Percentiles rank a stretch among this genome's conserved stretches.
phyloP scores from a whole-genome alignment of 2,113 vertebrate species.

The Periophthalmodon schlosseri region DNA sequence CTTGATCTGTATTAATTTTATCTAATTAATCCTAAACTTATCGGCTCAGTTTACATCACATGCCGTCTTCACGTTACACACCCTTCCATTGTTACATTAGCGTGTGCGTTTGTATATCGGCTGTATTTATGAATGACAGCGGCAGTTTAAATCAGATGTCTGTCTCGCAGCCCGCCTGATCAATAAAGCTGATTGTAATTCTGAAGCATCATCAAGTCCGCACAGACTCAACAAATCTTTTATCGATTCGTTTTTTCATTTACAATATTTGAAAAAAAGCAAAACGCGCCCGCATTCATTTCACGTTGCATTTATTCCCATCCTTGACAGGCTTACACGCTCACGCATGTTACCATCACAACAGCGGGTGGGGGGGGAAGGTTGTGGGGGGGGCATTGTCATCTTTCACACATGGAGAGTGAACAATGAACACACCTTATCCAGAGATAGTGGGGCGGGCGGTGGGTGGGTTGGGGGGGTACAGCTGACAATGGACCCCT shows the following conservation, averaged over 20 bases:
- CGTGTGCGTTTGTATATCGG: not conserved
- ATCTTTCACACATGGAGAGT: slow-evolving; percentile 38
- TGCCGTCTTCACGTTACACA: not conserved
- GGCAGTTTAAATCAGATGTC: slow-evolving; percentile 20
- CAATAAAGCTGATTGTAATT: slow-evolving; percentile 4
- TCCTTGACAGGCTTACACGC: slow-evolving; percentile 17
- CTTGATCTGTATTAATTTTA: no score
- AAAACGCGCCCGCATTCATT: slow-evolving; percentile 20
- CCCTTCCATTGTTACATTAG: not conserved
- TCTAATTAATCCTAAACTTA: no score
- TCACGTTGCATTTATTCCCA: slow-evolving; percentile 29
- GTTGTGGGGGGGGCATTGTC: slow-evolving; percentile 4
- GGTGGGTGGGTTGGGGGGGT: not conserved
- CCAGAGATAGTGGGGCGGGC: slow-evolving; percentile 49
- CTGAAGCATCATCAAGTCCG: slow-evolving; percentile 3
- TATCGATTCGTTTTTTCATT: slow-evolving; percentile 8
- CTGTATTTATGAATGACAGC: not conserved
- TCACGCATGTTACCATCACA: slow-evolving; percentile 20
- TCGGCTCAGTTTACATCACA: not conserved
- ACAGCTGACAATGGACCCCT: slow-evolving; percentile 68
- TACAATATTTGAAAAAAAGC: slow-evolving; percentile 18
- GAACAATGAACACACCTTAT: slow-evolving; percentile 75
- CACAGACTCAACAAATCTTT: not conserved
- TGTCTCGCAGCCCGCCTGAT: not conserved
- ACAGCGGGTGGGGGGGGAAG: not conserved